phyloP scores from a whole-genome alignment of 53 echinoderm and acorn worm species.

The Echinarachnius parma region DNA sequence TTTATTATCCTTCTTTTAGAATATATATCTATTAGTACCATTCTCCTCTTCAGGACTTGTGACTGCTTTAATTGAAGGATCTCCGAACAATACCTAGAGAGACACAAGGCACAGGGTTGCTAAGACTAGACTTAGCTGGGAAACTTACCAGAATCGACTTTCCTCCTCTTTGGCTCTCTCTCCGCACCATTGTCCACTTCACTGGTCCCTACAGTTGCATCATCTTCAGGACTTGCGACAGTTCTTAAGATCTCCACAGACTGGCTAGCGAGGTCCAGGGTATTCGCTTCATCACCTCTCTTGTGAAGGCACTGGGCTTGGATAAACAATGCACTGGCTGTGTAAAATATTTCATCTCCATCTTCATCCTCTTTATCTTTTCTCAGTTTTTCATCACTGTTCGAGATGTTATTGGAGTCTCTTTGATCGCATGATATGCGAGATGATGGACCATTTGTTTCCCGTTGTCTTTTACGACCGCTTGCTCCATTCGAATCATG shows the following conservation, averaged over 20 bases:
- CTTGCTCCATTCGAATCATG: too few relatives aligned
- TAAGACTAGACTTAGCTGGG: too few relatives aligned
- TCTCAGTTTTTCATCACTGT: not conserved
- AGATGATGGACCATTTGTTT: not conserved
- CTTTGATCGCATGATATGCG: not conserved
- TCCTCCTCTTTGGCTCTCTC: constrained; percentile 15
- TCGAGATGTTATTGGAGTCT: not conserved
- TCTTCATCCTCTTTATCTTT: not conserved
- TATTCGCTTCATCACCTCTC: not conserved
- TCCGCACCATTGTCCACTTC: not conserved
- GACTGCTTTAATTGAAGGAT: too few relatives aligned
- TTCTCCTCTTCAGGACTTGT: too few relatives aligned
- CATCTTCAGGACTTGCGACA: not conserved
- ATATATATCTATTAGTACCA: too few relatives aligned
- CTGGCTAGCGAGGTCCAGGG: not conserved
- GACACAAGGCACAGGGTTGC: too few relatives aligned
- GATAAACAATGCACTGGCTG: constrained; percentile 16
- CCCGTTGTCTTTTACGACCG: not conserved
- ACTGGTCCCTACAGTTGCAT: not conserved
- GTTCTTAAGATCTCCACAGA: constrained; percentile 11
- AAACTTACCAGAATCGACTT: constrained; percentile 3
- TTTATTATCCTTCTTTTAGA: too few relatives aligned
- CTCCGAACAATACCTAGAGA: too few relatives aligned
- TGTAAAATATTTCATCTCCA: constrained; percentile 1
- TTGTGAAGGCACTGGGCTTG: constrained; percentile 22